A percentile compares a stretch with the other conserved stretches of the same genome.
Evolutionary conservation across 2,888 invertebrate genomes (phyloP).

Genomic region (Plebejus argus): DNA sequence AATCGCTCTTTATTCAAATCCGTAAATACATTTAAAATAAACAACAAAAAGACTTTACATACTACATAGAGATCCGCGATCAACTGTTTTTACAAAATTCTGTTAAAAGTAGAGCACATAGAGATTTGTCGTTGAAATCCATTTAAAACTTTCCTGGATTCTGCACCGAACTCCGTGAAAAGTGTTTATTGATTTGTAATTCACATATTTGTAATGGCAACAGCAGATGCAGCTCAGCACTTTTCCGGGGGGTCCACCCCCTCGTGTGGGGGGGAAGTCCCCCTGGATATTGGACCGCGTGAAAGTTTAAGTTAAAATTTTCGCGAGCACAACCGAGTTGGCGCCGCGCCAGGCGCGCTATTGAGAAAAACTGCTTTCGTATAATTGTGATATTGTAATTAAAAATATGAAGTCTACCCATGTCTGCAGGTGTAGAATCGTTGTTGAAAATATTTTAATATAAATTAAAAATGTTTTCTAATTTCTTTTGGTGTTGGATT

Average conservation of each 20-base stretch:
- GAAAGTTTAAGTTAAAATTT: conserved; percentile 39
- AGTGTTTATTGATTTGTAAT: conserved; percentile 33
- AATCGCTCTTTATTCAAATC: too few species aligned
- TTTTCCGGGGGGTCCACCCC: conserved; percentile 22
- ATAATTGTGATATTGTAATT: conserved; percentile 1
- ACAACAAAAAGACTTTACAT: not conserved
- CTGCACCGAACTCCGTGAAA: not conserved
- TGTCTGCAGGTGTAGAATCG: too few species aligned
- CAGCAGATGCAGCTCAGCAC: conserved; percentile 33
- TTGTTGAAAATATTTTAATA: too few species aligned
- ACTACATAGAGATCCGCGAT: not conserved
- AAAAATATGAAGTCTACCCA: not conserved
- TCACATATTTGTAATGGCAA: conserved; percentile 33
- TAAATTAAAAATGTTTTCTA: too few species aligned
- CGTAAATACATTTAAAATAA: too few species aligned
- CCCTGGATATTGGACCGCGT: conserved; percentile 34
- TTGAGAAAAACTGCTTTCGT: conserved; percentile 39
- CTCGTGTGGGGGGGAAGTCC: not conserved
- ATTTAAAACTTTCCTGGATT: not conserved
- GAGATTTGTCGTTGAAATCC: not conserved
- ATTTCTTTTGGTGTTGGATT: too few species aligned
- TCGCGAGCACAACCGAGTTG: conserved; percentile 44
- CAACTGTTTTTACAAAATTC: not conserved
- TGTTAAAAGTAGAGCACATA: not conserved
- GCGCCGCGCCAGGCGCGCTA: conserved; percentile 46